A percentile compares a stretch with the other conserved stretches of the same genome.
Evolutionary conservation across 2,797 vertebrate species (phyloP).

Genomic region (Brachyalestes nurse): DNA sequence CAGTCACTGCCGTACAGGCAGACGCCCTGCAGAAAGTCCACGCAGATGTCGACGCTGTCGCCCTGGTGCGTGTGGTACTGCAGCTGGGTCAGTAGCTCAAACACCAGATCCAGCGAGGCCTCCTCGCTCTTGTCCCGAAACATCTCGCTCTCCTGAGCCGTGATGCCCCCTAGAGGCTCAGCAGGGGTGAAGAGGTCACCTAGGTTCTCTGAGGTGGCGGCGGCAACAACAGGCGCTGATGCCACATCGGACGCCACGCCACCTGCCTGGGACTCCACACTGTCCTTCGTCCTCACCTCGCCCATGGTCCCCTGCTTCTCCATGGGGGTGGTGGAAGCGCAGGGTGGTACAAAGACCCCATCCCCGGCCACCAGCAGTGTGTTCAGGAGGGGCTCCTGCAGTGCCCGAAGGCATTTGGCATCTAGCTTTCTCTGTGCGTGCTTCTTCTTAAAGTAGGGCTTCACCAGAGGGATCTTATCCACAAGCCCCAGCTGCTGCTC

Average conservation of each 20-base stretch:
- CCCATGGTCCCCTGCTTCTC: constrained; percentile 84
- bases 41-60: constrained; percentile 91
- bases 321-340: constrained; percentile 82
- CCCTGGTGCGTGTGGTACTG: constrained; percentile 97
- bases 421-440: constrained; percentile 87
- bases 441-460: constrained; percentile 97
- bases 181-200: constrained; percentile 82
- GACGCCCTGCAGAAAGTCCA: constrained; percentile 93
- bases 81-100: constrained; percentile 96
- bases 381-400: constrained; percentile 89
- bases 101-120: constrained; percentile 95
- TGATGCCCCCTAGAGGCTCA: constrained; percentile 73
- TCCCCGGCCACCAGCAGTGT: constrained; percentile 84
- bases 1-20: constrained; percentile 94
- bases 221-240: constrained; percentile 65
- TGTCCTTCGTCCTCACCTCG: constrained; percentile 81
- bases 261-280: constrained; percentile 73
- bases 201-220: constrained; percentile 82
- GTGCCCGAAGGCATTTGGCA: constrained; percentile 85
- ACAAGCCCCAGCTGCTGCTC: constrained; percentile 81
- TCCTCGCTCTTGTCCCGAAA: constrained; percentile 98
- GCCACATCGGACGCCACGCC: constrained; percentile 25
- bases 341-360: constrained; percentile 88
- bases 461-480: constrained; percentile 91
- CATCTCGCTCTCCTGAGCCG: constrained; percentile 80